These are phyloP conservation scores for Paraplagusia blochii DNA, from an alignment of 2,113 vertebrate species.

Conservation along the genomic window DNA sequence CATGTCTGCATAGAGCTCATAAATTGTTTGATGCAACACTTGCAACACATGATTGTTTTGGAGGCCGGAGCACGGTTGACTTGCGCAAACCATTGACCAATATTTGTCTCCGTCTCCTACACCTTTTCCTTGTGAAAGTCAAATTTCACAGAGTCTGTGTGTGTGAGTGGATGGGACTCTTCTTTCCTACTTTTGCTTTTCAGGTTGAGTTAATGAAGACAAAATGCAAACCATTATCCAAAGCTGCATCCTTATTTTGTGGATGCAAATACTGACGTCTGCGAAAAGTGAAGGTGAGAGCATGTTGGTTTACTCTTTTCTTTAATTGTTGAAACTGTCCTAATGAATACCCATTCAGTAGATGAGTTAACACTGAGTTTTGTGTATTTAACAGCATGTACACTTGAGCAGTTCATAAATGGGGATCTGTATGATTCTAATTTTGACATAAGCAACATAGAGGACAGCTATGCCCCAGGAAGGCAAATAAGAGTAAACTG, in stretches of 20 bases:
- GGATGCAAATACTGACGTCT: conserved; percentile 35
- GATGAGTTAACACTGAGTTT: too few relatives aligned
- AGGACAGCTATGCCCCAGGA: not conserved
- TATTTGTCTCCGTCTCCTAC: not conserved
- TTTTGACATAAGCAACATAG: conserved; percentile 24
- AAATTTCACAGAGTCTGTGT: conserved; percentile 3
- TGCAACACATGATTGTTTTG: too few relatives aligned
- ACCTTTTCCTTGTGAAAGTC: not conserved
- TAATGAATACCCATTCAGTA: too few relatives aligned
- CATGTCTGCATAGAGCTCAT: too few relatives aligned
- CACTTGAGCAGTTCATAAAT: not conserved
- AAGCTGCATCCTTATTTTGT: conserved; percentile 39
- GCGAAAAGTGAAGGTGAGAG: conserved; percentile 51
- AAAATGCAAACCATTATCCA: conserved; percentile 42
- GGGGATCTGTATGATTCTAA: not conserved
- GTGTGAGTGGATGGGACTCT: conserved; percentile 6
- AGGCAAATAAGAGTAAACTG: conserved; percentile 56
- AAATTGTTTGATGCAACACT: too few relatives aligned
- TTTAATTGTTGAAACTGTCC: not conserved
- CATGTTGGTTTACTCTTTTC: not conserved
- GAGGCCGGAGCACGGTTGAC: conserved; percentile 26
- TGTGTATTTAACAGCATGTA: conserved; percentile 48
- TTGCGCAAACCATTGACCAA: conserved; percentile 51
- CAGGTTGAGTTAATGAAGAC: conserved; percentile 8
- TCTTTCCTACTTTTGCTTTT: conserved; percentile 15